Evolutionary conservation across 2,113 vertebrate genomes (phyloP), one percentile per base, ranked within the genome.

Genomic region (Rhinolophus sinicus): DNA sequence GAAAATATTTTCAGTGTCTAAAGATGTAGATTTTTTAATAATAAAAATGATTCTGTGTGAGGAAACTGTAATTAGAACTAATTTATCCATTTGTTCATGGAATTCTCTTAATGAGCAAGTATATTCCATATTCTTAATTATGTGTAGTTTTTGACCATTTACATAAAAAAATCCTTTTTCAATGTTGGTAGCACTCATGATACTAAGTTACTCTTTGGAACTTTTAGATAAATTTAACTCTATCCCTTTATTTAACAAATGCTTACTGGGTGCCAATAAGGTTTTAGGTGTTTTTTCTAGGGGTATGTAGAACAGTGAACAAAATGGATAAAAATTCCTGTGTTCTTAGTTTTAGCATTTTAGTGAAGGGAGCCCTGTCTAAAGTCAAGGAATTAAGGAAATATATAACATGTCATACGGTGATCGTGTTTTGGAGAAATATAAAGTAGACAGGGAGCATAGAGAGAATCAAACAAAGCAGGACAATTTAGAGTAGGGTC

Each of bases 1-100:
- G 65, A 94, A 97, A 84, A 90, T 92, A 88, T 95, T 97, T 94
- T 96, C 75, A 35, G 19, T 70, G 26, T 94, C n/a, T 92, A 56
- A 91, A 90, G 65, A 44, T 86, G 24, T 86, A 83, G 65, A 94
- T 88, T 13, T 88, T 92, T 97, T 96, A 92, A 72, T 90, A 88
- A 88, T 95, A 94, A 94, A 95, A 93, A 90, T 67, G 65, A 85
- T 60, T 78, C 56, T 80, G 8, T 90, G 50, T 88, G 67, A 40
- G 52, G 33, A 78, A 90, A 50, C 44, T 92, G 14, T 91, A 87
- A 88, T 97, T 88, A 96, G 60, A 93, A 38, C 38, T 84, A 90
- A 94, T 95, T 90, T 94, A 82, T 78, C 85, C 54, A 24, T 93
- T 93, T 88, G 22, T 95, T 94, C 38, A 3, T 96, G 26, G 62